phyloP scores from a whole-genome alignment of 2,888 invertebrate genomes.

The Lycia hirtaria region DNA sequence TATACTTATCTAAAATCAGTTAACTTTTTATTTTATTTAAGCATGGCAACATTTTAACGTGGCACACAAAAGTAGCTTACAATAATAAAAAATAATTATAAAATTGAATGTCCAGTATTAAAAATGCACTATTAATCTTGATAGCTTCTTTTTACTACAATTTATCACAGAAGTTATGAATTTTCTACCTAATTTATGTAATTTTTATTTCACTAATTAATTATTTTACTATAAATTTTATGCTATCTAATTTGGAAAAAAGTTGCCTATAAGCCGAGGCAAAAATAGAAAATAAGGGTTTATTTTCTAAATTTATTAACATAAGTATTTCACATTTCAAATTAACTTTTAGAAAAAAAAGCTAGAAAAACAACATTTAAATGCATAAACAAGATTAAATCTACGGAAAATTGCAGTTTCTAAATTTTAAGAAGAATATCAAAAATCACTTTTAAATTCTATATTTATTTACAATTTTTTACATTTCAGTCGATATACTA shows the following conservation, averaged over 20 bases:
- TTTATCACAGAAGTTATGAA: slow-evolving; percentile 70
- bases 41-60: not conserved
- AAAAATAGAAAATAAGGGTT: not conserved
- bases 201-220: slow-evolving; percentile 16
- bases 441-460: not conserved
- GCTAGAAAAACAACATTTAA: slow-evolving; percentile 2
- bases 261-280: not conserved
- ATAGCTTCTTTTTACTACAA: slow-evolving; percentile 52
- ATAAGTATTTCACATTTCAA: not conserved
- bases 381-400: not conserved
- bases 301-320: not conserved
- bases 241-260: slow-evolving; percentile 9
- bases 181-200: slow-evolving; percentile 40
- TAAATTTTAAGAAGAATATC: not conserved
- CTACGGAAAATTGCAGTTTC: not conserved
- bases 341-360: too few species aligned
- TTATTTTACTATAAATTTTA: not conserved
- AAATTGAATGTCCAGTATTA: slow-evolving; percentile 37
- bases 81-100: slow-evolving; percentile 30
- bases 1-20: not conserved
- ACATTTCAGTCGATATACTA: slow-evolving; percentile 56
- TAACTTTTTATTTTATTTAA: not conserved
- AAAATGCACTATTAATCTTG: slow-evolving; percentile 47
- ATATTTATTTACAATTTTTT: slow-evolving; percentile 42
- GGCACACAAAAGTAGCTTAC: slow-evolving; percentile 20